Percentiles rank a stretch among this genome's conserved stretches.
These are phyloP conservation scores for Thermophis baileyi DNA, from an alignment of 2,113 vertebrate genomes.

Conservation along the genomic window DNA sequence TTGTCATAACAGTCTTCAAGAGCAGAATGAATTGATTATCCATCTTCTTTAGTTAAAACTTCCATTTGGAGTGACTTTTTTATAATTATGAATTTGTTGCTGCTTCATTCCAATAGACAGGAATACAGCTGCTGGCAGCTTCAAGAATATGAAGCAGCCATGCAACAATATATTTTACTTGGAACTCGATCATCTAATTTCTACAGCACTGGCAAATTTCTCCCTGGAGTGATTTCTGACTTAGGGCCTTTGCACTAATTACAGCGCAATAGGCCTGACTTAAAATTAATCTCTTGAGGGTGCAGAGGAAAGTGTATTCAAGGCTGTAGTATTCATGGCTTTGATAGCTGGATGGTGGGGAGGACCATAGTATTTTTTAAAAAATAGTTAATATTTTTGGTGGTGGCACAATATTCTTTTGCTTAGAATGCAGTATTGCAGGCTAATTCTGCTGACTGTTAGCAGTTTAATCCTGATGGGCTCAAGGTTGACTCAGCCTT, in stretches of 20 bases:
- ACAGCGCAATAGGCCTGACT: neutral
- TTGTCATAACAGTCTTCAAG: slow-evolving; percentile 43
- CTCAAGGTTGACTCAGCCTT: no score
- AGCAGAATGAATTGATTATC: slow-evolving; percentile 34
- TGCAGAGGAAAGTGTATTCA: neutral
- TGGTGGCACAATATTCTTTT: neutral
- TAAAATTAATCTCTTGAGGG: neutral
- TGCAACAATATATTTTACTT: slow-evolving; percentile 23
- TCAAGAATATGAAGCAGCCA: slow-evolving; percentile 30
- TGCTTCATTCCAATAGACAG: slow-evolving; percentile 40
- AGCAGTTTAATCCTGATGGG: no score
- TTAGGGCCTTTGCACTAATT: neutral
- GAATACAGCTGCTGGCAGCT: slow-evolving; percentile 31
- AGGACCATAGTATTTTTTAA: neutral
- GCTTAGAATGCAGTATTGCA: no score
- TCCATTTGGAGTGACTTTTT: slow-evolving; percentile 35
- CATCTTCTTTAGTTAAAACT: slow-evolving; percentile 44
- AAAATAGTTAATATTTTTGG: neutral
- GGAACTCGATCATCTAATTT: slow-evolving; percentile 15
- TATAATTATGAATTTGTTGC: slow-evolving; percentile 42
- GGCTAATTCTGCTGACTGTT: no score
- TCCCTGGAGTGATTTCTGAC: slow-evolving; percentile 9
- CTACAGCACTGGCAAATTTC: slow-evolving; percentile 8
- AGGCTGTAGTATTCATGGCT: neutral
- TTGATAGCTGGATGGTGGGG: neutral